Evolutionary conservation across 2,113 vertebrate genomes (phyloP), one percentile per base, ranked within the genome.

Genomic region (Galbula dea): DNA sequence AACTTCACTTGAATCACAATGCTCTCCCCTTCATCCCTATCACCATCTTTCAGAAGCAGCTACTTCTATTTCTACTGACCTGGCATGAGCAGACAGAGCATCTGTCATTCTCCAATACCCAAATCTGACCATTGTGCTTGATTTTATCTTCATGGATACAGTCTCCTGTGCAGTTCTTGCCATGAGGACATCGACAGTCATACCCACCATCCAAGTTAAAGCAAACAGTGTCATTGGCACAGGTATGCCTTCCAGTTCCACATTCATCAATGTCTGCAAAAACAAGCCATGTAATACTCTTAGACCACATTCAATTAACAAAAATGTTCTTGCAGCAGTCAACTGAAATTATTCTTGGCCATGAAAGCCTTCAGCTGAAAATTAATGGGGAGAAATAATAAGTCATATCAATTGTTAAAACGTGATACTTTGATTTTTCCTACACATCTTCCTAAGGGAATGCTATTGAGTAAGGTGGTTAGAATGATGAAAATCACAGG

Each of bases 151-250:
- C 98, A 54, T 99, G 99, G 94, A 98, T 96, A 89, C 99, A 99
- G 96, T 99, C 99, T 10, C 99, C 99, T 5, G 99, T 99, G 98
- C 99, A 99, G 92, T 99, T 99, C 96, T 98, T 99, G 27, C 99
- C 99, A 22, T 99, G 99, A 43, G 99, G 99, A 97, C 99, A 99
- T n/a, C 99, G 98, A 68, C 99, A 99, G 94, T 99, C 99, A 11
- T 99, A 99, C 17, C 99, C 99, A 20, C 99, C 99, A 61, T 99
- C 99, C 98, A 99, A 90, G 97, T 99, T 99, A 97, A 99, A 99
- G 97, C 99, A 99, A 97, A 99, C 95, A 4, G 99, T 99, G 95
- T 99, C 99, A 77, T 99, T 99, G 97, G 99, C 98, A 94, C 99
- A 99, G 97, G 98, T 99, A 96, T 99, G 99, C 95, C 99, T 98